Conservation (phyloP, 2,113 vertebrate genomes). For the Etia nguti region DNA sequence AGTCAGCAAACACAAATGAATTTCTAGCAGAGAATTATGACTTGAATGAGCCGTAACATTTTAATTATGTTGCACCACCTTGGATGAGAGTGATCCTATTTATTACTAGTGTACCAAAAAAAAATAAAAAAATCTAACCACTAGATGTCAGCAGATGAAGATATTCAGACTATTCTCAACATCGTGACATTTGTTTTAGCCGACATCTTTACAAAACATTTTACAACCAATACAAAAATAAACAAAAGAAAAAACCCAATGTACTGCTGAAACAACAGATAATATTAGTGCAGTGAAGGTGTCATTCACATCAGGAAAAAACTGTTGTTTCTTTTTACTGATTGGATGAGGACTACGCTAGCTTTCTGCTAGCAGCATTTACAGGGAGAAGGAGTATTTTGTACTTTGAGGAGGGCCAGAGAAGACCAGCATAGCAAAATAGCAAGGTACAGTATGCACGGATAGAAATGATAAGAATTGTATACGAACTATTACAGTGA, state of each 20-base stretch:
- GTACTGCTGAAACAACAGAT: not conserved
- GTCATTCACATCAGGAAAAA: not conserved
- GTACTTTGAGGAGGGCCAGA: not conserved
- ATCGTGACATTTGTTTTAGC: not conserved
- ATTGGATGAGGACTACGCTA: not conserved
- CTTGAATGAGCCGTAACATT: not conserved
- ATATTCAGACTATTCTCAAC: not conserved
- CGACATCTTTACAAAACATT: not conserved
- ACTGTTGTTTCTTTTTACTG: not conserved
- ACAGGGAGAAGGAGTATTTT: not conserved
- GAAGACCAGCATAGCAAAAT: constrained; percentile 3
- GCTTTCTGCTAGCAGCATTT: not conserved
- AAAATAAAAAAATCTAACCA: not conserved
- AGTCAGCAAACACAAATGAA: not conserved
- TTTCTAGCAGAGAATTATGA: not conserved
- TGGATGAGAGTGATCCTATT: not conserved
- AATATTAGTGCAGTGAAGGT: not conserved
- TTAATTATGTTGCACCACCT: not conserved
- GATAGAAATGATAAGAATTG: not conserved
- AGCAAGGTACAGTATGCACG: constrained; percentile 4
- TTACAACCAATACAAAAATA: not conserved
- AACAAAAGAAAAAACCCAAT: not conserved
- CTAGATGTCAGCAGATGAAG: constrained; percentile 44
- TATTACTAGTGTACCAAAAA: not conserved
- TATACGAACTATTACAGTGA: not conserved